Evolutionary conservation across 2,797 vertebrate species (phyloP).

Genomic region (Sebastes jordani): DNA sequence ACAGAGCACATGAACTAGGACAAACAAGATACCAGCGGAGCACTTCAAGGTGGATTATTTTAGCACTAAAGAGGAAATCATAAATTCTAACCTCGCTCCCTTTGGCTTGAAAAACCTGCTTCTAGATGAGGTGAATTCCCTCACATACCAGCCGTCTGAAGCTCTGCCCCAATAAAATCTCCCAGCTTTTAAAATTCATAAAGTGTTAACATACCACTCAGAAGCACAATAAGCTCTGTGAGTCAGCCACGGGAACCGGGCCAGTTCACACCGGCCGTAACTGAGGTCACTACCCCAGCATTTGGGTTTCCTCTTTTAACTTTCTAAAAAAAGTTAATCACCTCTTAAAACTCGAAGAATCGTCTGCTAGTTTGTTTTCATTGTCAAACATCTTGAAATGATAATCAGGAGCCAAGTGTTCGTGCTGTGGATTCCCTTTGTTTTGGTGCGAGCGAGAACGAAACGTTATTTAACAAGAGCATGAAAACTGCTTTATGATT

Average conservation of each 20-base stretch:
- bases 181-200: constrained; percentile 55
- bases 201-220: constrained; percentile 64
- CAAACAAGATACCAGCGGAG: constrained; percentile 14
- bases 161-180: constrained; percentile 46
- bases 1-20: background rate
- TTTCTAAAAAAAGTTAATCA: constrained; percentile 49
- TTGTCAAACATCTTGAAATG: constrained; percentile 62
- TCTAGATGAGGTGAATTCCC: constrained; percentile 44
- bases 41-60: background rate
- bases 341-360: constrained; percentile 47
- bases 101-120: constrained; percentile 26
- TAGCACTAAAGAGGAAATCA: constrained; percentile 36
- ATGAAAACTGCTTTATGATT: constrained; percentile 1
- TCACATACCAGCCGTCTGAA: constrained; percentile 58
- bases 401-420: constrained; percentile 35
- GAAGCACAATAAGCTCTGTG: constrained; percentile 44
- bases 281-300: constrained; percentile 21
- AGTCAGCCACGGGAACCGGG: background rate
- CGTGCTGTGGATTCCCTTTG: constrained; percentile 32
- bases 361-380: constrained; percentile 43
- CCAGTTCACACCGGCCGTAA: constrained; percentile 26
- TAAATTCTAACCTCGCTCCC: constrained; percentile 30
- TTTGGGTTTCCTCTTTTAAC: constrained; percentile 33
- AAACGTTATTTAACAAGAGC: constrained; percentile 29
- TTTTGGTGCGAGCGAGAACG: constrained; percentile 28